These are phyloP conservation scores for Petrophora chlorosata DNA, from an alignment of 2,888 invertebrate species.

Conservation along the genomic window DNA sequence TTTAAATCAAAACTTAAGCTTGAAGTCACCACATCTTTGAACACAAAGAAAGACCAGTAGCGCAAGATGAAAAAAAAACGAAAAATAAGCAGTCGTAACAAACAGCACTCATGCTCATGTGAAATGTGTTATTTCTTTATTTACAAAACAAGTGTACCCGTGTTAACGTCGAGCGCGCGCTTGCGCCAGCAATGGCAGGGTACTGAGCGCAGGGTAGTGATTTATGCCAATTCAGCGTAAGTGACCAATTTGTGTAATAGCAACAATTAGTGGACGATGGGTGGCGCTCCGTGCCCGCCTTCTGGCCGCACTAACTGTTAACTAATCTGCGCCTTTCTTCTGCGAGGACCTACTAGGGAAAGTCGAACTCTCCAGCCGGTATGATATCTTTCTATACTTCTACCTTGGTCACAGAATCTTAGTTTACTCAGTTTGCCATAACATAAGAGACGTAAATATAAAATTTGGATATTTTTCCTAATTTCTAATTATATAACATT, in stretches of 20 bases:
- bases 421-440: too few relatives aligned
- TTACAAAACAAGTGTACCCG: conserved; percentile 47
- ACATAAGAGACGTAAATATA: too few relatives aligned
- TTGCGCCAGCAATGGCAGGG: conserved; percentile 31
- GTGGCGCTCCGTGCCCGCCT: conserved; percentile 42
- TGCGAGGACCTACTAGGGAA: conserved; percentile 3
- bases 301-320: conserved; percentile 30
- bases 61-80: conserved; percentile 14
- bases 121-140: conserved; percentile 42
- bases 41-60: conserved; percentile 21
- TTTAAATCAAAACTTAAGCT: too few relatives aligned
- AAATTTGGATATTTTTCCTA: too few relatives aligned
- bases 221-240: conserved; percentile 64
- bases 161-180: conserved; percentile 47
- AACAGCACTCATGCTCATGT: conserved; percentile 22
- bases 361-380: background rate
- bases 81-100: conserved; percentile 25
- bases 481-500: too few relatives aligned
- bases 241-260: conserved; percentile 70
- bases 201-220: conserved; percentile 48
- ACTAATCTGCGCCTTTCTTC: conserved; percentile 14
- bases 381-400: background rate
- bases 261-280: conserved; percentile 58
- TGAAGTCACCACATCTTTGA: too few relatives aligned
- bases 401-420: background rate